These are phyloP conservation scores for Philopedon plagiatum DNA, from an alignment of 2,888 invertebrate species.

Conservation along the genomic window DNA sequence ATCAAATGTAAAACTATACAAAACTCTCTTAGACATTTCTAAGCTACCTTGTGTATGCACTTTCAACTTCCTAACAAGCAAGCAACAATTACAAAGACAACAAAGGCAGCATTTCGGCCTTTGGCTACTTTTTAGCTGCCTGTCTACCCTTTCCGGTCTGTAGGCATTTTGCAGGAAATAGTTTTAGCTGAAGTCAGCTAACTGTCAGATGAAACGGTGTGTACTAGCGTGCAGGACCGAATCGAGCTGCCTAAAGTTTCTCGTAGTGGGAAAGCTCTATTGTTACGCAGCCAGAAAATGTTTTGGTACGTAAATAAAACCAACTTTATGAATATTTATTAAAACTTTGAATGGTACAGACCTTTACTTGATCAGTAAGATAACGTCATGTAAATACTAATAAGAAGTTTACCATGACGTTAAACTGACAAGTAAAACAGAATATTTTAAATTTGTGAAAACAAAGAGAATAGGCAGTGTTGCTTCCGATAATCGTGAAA, in stretches of 20 bases:
- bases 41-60: constrained; percentile 15
- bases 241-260: background rate
- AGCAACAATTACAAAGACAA: constrained; percentile 39
- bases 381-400: too few species aligned
- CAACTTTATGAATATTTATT: too few species aligned
- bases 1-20: constrained; percentile 4
- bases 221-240: constrained; percentile 1
- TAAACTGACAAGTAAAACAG: too few species aligned
- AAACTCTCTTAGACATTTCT: background rate
- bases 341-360: too few species aligned
- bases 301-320: too few species aligned
- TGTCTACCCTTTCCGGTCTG: constrained; percentile 31
- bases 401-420: too few species aligned
- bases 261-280: too few species aligned
- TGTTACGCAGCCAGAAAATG: too few species aligned
- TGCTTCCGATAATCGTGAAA: too few species aligned
- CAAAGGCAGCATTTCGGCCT: constrained; percentile 35
- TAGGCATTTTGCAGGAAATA: constrained; percentile 34
- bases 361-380: too few species aligned
- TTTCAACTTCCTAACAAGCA: constrained; percentile 19
- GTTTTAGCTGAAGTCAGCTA: constrained; percentile 32
- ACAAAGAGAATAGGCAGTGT: too few species aligned
- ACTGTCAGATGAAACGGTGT: constrained; percentile 26
- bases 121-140: constrained; percentile 31
- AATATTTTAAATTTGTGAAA: too few species aligned